A percentile compares a stretch with the other conserved stretches of the same genome.
These are phyloP conservation scores for Grus americana DNA, from an alignment of 2,113 vertebrate genomes.

Conservation along the genomic window DNA sequence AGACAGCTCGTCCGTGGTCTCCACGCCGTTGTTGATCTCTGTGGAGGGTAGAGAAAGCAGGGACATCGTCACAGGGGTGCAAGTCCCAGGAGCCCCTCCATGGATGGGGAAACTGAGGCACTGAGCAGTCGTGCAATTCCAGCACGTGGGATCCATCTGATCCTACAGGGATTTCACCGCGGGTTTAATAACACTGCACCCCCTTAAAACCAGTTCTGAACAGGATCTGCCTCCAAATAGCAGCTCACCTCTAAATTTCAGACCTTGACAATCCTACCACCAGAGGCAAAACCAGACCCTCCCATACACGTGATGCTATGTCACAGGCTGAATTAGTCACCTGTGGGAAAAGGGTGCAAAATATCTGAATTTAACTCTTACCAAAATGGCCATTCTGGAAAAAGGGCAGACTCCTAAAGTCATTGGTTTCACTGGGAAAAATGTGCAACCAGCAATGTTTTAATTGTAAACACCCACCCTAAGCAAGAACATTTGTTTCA, in stretches of 20 bases:
- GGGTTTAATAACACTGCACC: background rate
- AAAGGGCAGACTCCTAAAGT: background rate
- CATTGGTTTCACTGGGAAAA: background rate
- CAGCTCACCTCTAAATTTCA: background rate
- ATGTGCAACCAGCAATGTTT: accelerated
- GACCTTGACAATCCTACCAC: background rate
- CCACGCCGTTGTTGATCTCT: slow-evolving; percentile 88
- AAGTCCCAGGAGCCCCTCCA: background rate
- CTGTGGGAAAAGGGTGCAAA: background rate
- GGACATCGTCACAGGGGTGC: accelerated
- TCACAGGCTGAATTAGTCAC: background rate
- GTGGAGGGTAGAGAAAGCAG: background rate
- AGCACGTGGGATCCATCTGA: accelerated
- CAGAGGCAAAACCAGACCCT: background rate
- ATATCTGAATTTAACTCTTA: background rate
- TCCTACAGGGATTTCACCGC: background rate
- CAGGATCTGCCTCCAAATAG: background rate
- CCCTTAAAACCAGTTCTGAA: background rate
- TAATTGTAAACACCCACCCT: background rate
- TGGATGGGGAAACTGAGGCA: background rate
- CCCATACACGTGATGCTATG: no score
- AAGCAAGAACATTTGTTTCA: background rate
- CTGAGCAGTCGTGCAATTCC: accelerated
- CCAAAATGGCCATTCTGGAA: background rate
- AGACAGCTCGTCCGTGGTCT: slow-evolving; percentile 85